Evolutionary conservation across 92 coral and sea anemone species (phyloP).

Genomic region (Ricordea florida): DNA sequence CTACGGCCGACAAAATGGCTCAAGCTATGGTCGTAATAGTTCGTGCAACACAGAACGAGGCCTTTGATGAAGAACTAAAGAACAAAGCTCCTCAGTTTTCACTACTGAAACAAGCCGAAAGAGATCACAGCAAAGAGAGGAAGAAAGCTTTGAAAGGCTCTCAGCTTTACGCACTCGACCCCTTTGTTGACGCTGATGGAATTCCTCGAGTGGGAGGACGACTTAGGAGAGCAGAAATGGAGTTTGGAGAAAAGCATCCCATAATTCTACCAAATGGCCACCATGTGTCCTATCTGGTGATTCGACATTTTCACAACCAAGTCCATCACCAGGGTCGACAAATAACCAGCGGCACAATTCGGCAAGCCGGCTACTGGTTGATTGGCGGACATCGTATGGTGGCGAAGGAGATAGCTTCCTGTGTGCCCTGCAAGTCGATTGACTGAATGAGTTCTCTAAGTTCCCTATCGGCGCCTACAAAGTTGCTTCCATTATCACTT

Average conservation of each 20-base stretch:
- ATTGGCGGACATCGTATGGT: no score
- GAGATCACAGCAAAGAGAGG: not conserved
- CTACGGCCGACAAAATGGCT: not conserved
- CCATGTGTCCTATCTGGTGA: conserved; percentile 26
- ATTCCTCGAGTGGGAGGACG: conserved; percentile 1
- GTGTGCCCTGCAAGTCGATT: no score
- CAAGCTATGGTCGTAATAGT: conserved; percentile 17
- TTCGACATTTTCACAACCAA: no score
- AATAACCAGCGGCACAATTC: no score
- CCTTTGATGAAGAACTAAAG: not conserved
- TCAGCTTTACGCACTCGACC: not conserved
- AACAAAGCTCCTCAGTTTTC: no score
- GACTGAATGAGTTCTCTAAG: no score
- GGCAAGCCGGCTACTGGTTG: no score
- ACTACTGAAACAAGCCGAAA: no score
- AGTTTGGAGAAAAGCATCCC: conserved; percentile 32
- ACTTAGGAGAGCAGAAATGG: conserved; percentile 43
- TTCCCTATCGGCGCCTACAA: no score
- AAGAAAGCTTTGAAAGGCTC: conserved; percentile 17
- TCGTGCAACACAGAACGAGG: conserved; percentile 7
- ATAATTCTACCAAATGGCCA: conserved; percentile 35
- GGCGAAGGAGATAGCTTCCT: no score
- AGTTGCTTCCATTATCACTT: no score
- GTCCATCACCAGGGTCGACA: no score
- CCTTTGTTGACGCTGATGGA: not conserved